Percentiles rank a stretch among this genome's conserved stretches.
Conservation (phyloP, 2,797 vertebrate species). For the Chelmon rostratus region DNA sequence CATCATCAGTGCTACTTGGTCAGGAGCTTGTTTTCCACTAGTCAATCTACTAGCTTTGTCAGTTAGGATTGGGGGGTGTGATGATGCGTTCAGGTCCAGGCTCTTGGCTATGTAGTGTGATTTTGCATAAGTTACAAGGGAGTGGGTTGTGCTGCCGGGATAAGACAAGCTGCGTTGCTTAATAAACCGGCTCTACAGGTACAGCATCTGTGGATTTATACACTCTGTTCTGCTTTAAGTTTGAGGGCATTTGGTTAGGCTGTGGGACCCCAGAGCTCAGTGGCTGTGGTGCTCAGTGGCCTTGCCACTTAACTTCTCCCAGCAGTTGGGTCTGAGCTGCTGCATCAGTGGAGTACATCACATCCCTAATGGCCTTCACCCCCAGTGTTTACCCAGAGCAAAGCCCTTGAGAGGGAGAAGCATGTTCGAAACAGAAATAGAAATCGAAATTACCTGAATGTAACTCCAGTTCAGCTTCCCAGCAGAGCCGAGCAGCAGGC, state of each 20-base stretch:
- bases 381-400: neutral
- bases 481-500: neutral
- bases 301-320: neutral
- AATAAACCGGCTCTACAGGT: neutral
- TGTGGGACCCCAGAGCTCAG: neutral
- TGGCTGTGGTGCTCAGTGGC: neutral
- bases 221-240: neutral
- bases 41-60: neutral
- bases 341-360: neutral
- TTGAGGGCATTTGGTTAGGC: neutral
- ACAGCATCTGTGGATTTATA: neutral
- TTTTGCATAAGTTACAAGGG: neutral
- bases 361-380: neutral
- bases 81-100: neutral
- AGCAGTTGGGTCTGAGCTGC: conserved; percentile 1
- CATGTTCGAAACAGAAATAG: neutral
- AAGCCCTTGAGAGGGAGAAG: neutral
- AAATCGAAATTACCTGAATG: neutral
- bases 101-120: neutral
- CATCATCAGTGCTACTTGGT: neutral
- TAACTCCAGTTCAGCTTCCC: neutral
- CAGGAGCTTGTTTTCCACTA: neutral
- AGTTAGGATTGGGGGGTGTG: neutral
- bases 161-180: neutral
- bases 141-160: neutral